Base-by-base conservation (phyloP, 1,140 invertebrate species). In the Heterodera carotae region DNA sequence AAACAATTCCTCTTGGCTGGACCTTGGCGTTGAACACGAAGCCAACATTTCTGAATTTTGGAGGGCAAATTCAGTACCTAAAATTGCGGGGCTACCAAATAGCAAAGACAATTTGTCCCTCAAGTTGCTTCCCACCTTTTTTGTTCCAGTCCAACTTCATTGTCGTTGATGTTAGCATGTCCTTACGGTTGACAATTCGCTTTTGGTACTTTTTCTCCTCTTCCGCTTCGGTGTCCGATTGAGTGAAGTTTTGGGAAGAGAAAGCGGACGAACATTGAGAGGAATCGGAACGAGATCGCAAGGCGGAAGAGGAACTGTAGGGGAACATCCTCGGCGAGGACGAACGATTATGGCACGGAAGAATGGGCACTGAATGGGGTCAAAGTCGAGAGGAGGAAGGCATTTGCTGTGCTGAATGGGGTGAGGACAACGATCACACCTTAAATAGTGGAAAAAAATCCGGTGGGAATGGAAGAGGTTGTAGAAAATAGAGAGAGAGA, bases 191-290 rank as follows among this genome's bases (percentile, higher is more conserved):
- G 62, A 66, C 62, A 12, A 27, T 34, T 66, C 62, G 62, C 62
- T 34, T 69, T 68, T 25, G 59, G n/a, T 31, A 34, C 67, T 66
- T 31, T 25, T 66, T 75, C 73, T 75, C 73, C 33, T 75, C 73
- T 43, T 75, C 73, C 60, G 60, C 73, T 66, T 75, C 73, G 18
- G 73, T 75, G 59, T 75, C 73, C 60, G 73, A 75, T 33, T 75
- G 73, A 10, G 73, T 75, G 60, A 60, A 75, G 68, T 75, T 43
- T 22, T 34, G 73, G 33, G 73, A 75, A 25, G 73, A 75, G 27
- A 75, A 69, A 36, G 56, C 34, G 18, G 53, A 62, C 33, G 53
- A 62, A 33, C 73, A 75, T 60, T 43, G 59, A n/a, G 73, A 66
- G 27, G 39, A 66, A 68, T 22, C 36, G 60, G 73, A 75, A 22